Base-by-base conservation (phyloP, 1,140 invertebrate species). In the Acromyrmex charruanus region DNA sequence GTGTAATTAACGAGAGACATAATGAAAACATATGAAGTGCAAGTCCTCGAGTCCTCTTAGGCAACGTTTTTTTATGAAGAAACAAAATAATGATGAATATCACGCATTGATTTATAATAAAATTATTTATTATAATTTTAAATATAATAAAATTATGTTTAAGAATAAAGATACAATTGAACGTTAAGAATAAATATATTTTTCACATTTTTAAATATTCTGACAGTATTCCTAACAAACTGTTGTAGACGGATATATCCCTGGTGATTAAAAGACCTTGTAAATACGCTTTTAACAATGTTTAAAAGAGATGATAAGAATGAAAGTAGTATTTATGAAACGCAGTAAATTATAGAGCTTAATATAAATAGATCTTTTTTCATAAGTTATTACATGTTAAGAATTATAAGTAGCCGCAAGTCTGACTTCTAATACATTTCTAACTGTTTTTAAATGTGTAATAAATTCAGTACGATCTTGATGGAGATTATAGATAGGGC, bases 391-490 rank as follows among this genome's bases (percentile, higher is more conserved):
- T 44, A 71, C 66, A 16, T 21, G 25, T 28, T 68, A 21, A 21
- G 16, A 39, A 35, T 59, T 82, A 59, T 9, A 18, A 81, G 31
- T 44, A 72, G 68, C 63, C 12, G 12, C 7, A 66, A 18, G 0
- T 80, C n/a, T 55, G 28, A 68, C n/a, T 68, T 68, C 2, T 72
- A 72, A 44, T 51, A 59, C 0, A 12, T 7, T 44, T 44, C 21
- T 51, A 51, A 49, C 21, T 58, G 16, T 58, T 72, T 81, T 72
- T 81, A 72, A 72, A 72, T 25, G 35, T 59, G 25, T 25, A 59
- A 59, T 59, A 82, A 58, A 82, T 82, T 72, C 16, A 69, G 3
- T 69, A 25, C 10, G 25, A 82, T 82, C 66, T 82, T 82, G 66
- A 71, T 71, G 14, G 2, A 81, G 51, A 82, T 59, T 58, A 9